Base-by-base conservation (phyloP, 2,113 vertebrate species). In the Phainopepla nitens region DNA sequence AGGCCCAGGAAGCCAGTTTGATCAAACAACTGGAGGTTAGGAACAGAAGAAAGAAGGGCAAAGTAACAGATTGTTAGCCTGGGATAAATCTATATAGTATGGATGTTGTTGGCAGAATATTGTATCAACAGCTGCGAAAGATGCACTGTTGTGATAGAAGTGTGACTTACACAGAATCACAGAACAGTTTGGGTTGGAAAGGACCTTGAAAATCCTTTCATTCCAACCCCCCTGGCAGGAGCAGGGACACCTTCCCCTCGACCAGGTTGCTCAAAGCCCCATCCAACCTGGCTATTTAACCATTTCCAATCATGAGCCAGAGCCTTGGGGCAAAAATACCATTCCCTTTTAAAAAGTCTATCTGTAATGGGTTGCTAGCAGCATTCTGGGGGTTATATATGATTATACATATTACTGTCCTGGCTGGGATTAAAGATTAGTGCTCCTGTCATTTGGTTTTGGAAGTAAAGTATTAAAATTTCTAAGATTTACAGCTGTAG, bases 1-100 rank as follows among this genome's bases (percentile, higher is more conserved):
- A 99, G 96, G 99, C 99, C 42, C 98, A 99, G 93, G 99, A 99
- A 96, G 99, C 99, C 68, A 99, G 98, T 95, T 95, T 99, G 54
- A 98, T 99, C 82, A 99, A 99, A 94, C 98, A 99, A 5, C 98
- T 99, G 66, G 98, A 99, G 99, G 99, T 99, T 72, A 98, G 97
- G 42, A 82, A 22, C 13, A 78, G 21, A 31, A 56, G 41, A 44
- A 84, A 88, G 62, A 71, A 45, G n/a, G 49, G 24, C 16, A 9
- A 35, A 84, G 8, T 42, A 62, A n/a, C 65, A 80, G 17, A 64
- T 45, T n/a, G 10, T 14, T 91, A 62, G 57, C 27, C 44, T 73
- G 66, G 57, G 35, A 54, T 78, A 60, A 75, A 47, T 78, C 33
- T 17, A 69, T 61, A 27, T 45, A 47, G 12, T 61, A 15, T 60